phyloP scores from a whole-genome alignment of 2,113 vertebrate species.

The Phasianus colchicus region DNA sequence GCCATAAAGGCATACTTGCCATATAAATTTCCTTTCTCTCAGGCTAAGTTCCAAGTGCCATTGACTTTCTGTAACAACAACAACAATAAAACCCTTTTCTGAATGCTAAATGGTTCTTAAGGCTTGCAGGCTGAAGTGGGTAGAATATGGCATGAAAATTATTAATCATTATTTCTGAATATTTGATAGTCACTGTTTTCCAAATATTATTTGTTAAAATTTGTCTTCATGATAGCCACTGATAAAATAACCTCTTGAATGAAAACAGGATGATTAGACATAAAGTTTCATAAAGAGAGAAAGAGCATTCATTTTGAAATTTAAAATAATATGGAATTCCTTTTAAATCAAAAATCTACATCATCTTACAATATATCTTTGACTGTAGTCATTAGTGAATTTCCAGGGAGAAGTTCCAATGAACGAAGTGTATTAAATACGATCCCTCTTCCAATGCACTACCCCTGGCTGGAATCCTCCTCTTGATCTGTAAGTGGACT shows the following conservation, averaged over 20 bases:
- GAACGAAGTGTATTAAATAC: background rate
- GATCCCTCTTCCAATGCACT: background rate
- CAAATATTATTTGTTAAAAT: background rate
- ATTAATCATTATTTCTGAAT: background rate
- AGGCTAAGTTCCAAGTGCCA: background rate
- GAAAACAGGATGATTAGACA: background rate
- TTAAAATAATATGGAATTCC: background rate
- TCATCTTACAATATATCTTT: background rate
- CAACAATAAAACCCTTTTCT: background rate
- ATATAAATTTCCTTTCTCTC: background rate
- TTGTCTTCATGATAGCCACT: background rate
- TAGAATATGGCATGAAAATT: background rate
- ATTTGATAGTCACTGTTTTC: background rate
- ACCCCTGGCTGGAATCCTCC: background rate
- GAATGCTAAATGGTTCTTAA: background rate
- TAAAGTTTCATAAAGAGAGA: background rate
- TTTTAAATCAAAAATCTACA: background rate
- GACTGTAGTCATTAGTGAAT: accelerated
- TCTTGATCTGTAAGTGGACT: background rate
- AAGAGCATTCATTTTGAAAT: background rate
- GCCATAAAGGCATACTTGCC: background rate
- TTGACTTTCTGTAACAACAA: background rate
- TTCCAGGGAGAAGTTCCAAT: background rate
- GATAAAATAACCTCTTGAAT: background rate
- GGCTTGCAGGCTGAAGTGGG: too few species aligned